A percentile compares a stretch with the other conserved stretches of the same genome.
Evolutionary conservation across 2,113 vertebrate genomes (phyloP).

Genomic region (Anolis carolinensis): DNA sequence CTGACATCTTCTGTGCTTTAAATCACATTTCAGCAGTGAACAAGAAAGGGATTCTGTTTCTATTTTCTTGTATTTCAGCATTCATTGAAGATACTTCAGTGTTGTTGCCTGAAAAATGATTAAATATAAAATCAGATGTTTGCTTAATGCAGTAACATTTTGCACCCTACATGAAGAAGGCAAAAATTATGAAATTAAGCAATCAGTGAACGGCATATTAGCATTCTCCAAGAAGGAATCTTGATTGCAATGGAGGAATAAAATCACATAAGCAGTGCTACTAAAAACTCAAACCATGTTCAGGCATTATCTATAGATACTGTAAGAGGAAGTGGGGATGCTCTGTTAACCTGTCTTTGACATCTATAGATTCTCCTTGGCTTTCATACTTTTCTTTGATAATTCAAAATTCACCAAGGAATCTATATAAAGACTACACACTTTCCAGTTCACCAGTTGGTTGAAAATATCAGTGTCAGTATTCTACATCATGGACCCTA

Average conservation of each 20-base stretch:
- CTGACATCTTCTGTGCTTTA: slow-evolving; percentile 53
- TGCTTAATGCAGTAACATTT: slow-evolving; percentile 51
- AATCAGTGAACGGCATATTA: slow-evolving; percentile 57
- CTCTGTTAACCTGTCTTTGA: background rate
- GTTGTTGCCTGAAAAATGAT: slow-evolving; percentile 64
- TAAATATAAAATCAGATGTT: slow-evolving; percentile 60
- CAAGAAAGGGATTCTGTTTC: slow-evolving; percentile 19
- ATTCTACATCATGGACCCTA: too few species aligned
- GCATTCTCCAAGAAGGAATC: slow-evolving; percentile 34
- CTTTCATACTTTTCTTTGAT: background rate
- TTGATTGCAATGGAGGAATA: background rate
- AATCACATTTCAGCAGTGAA: slow-evolving; percentile 36
- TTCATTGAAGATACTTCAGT: slow-evolving; percentile 41
- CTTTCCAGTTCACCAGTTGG: too few species aligned
- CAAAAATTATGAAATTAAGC: slow-evolving; percentile 56
- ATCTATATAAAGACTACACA: background rate
- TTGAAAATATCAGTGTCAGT: too few species aligned
- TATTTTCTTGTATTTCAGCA: slow-evolving; percentile 43
- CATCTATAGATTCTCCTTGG: background rate
- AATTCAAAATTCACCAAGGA: background rate
- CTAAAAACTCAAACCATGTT: background rate
- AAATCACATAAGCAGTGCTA: slow-evolving; percentile 9
- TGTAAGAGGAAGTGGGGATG: background rate
- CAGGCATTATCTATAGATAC: background rate
- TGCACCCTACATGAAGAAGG: slow-evolving; percentile 53